These are phyloP conservation scores for Diaprepes abbreviatus DNA, from an alignment of 2,888 invertebrate genomes.

Conservation along the genomic window DNA sequence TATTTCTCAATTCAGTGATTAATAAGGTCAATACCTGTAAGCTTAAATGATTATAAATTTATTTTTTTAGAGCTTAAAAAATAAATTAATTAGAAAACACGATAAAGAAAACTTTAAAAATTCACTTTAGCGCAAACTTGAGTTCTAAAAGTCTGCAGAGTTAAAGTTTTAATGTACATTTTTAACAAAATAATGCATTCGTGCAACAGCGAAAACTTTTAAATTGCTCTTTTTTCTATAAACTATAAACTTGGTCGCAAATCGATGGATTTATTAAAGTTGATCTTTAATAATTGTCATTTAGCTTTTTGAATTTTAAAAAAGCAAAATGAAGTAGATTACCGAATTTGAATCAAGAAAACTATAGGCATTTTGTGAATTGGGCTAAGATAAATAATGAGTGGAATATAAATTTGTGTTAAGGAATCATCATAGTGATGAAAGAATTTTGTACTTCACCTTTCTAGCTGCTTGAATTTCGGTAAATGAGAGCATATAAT, in stretches of 20 bases:
- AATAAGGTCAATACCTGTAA: not conserved
- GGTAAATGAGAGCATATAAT: no score
- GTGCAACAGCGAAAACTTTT: slow-evolving; percentile 22
- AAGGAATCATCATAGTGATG: no score
- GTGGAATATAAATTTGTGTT: no score
- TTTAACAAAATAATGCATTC: slow-evolving; percentile 22
- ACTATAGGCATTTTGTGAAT: no score
- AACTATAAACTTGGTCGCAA: not conserved
- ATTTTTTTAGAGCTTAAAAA: slow-evolving; percentile 1
- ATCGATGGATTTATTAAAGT: not conserved
- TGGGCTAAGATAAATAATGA: no score
- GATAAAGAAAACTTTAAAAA: slow-evolving; percentile 15
- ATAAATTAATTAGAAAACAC: slow-evolving; percentile 11
- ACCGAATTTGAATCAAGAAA: no score
- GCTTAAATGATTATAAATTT: not conserved
- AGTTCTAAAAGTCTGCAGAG: slow-evolving; percentile 7
- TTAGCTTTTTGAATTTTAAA: no score
- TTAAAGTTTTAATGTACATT: slow-evolving; percentile 17
- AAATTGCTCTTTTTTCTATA: slow-evolving; percentile 22
- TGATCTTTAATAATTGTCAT: no score
- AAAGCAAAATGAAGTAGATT: no score
- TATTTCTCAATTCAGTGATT: not conserved
- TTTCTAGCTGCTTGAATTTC: no score
- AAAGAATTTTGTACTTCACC: no score
- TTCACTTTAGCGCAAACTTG: slow-evolving; percentile 6